Conservation (phyloP, 37 sponge, comb jelly and placozoan species). For the Beroe ovata region DNA sequence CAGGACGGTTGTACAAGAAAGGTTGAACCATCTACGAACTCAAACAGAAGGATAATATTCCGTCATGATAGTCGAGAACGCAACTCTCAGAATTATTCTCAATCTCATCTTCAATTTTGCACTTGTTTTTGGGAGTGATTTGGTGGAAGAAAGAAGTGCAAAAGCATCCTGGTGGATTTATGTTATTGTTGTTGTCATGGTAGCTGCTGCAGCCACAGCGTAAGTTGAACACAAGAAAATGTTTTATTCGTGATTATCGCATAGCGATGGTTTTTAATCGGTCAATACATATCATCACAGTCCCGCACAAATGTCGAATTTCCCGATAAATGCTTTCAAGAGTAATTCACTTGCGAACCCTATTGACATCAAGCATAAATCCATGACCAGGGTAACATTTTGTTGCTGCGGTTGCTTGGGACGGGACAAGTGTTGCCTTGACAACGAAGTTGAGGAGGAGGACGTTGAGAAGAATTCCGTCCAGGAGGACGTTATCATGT, state of each 20-base stretch:
- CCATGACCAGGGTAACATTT: constrained; percentile 63
- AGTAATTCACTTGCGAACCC: too few species aligned
- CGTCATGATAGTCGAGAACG: too few species aligned
- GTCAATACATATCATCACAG: not conserved
- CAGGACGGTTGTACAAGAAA: too few species aligned
- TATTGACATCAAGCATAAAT: too few species aligned
- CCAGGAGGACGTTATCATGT: constrained; percentile 60
- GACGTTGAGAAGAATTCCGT: not conserved
- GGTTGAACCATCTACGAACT: too few species aligned
- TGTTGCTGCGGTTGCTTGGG: constrained; percentile 62
- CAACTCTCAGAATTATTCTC: too few species aligned
- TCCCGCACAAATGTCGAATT: not conserved
- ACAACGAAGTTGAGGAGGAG: not conserved
- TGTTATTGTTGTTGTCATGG: not conserved
- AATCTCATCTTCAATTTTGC: too few species aligned
- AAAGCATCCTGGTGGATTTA: constrained; percentile 53
- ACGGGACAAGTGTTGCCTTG: not conserved
- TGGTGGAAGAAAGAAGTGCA: too few species aligned
- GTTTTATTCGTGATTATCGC: not conserved
- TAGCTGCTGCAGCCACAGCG: constrained; percentile 39
- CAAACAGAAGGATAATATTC: too few species aligned
- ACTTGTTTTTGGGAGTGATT: too few species aligned
- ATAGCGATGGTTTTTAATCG: not conserved
- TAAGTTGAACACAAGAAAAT: not conserved
- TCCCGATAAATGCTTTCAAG: not conserved